phyloP scores from a whole-genome alignment of 2,113 vertebrate species.

The Oxyura jamaicensis region DNA sequence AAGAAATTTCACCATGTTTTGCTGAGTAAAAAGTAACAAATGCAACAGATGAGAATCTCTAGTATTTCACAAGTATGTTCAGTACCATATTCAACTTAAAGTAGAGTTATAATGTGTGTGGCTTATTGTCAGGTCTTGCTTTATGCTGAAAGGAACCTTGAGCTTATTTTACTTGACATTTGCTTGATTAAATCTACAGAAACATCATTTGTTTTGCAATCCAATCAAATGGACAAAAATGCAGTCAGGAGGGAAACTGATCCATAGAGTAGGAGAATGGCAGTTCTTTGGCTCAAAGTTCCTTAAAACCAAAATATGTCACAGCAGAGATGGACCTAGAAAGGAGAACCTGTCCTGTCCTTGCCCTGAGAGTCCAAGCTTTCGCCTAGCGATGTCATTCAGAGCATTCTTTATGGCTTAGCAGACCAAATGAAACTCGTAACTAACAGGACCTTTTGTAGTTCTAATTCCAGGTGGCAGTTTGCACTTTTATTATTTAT shows the following conservation, averaged over 20 bases:
- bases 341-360: background rate
- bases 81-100: background rate
- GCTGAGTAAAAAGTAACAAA: background rate
- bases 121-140: background rate
- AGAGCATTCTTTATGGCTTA: background rate
- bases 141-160: background rate
- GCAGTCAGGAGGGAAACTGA: background rate
- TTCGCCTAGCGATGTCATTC: background rate
- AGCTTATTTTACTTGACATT: background rate
- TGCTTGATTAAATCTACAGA: background rate
- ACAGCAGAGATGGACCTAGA: background rate
- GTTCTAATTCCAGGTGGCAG: background rate
- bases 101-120: background rate
- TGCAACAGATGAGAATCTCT: background rate
- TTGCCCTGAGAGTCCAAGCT: background rate
- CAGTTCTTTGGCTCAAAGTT: background rate
- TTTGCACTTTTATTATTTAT: background rate
- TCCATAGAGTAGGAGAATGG: background rate
- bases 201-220: background rate
- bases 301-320: background rate
- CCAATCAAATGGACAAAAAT: background rate
- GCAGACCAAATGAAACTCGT: background rate
- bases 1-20: background rate
- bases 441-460: constrained; percentile 9
- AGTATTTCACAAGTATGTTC: background rate